phyloP scores from a whole-genome alignment of 2,113 vertebrate genomes.

The Rafetus swinhoei region DNA sequence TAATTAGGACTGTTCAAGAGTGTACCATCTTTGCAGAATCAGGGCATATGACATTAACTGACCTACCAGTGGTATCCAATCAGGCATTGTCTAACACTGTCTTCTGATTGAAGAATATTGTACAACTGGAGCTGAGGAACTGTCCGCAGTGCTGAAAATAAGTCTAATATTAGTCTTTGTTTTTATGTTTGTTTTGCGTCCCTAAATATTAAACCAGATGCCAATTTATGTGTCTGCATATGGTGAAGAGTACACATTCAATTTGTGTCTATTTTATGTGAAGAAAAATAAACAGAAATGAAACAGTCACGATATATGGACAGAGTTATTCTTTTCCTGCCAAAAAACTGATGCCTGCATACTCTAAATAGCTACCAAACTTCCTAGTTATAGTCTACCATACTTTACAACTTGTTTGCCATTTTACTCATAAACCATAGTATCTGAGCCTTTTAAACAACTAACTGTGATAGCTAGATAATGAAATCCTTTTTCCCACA shows the following conservation, averaged over 20 bases:
- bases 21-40: neutral
- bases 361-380: constrained; percentile 23
- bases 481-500: neutral
- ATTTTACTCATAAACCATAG: constrained; percentile 30
- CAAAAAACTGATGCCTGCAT: constrained; percentile 51
- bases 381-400: constrained; percentile 22
- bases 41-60: neutral
- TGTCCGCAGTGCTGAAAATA: neutral
- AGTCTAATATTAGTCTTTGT: neutral
- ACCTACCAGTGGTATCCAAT: neutral
- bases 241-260: constrained; percentile 39
- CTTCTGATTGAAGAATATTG: neutral
- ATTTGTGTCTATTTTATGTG: neutral
- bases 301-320: constrained; percentile 37
- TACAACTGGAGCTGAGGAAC: neutral
- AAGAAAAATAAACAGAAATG: constrained; percentile 34
- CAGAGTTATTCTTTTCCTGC: constrained; percentile 26
- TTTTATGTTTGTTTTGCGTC: neutral
- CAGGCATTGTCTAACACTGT: neutral
- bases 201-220: constrained; percentile 14
- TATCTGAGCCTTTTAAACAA: neutral
- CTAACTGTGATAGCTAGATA: neutral
- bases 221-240: constrained; percentile 14
- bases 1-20: neutral
- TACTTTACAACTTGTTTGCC: neutral